Conservation (phyloP, 2,113 vertebrate species). For the Strix uralensis region DNA sequence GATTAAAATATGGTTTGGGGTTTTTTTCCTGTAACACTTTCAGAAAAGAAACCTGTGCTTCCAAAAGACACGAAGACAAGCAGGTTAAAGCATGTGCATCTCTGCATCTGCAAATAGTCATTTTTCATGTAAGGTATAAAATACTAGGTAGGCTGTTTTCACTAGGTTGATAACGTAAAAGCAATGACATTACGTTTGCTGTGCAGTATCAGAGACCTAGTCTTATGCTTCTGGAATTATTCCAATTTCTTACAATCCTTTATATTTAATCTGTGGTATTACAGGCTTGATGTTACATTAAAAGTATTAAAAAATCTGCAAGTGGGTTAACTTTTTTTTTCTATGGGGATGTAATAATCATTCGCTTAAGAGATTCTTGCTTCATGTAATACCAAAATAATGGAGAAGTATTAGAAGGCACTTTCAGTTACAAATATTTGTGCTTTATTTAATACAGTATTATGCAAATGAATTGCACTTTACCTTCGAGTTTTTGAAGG, state of each 20-base stretch:
- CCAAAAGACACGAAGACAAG: not conserved
- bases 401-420: not conserved
- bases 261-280: slow-evolving; percentile 32
- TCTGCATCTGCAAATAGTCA: not conserved
- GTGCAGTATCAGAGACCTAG: not conserved
- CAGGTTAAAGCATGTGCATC: not conserved
- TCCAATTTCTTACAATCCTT: slow-evolving; percentile 16
- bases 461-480: slow-evolving; percentile 30
- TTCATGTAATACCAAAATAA: not conserved
- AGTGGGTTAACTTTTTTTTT: not conserved
- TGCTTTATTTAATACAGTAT: not conserved
- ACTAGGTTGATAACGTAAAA: not conserved
- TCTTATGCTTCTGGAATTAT: not conserved
- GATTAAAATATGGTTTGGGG: not conserved
- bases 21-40: not conserved
- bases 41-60: not conserved
- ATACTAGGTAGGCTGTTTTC: not conserved
- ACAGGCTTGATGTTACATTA: slow-evolving; percentile 53
- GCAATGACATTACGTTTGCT: slow-evolving; percentile 27
- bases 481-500: not conserved
- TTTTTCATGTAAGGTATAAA: not conserved
- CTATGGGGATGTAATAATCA: not conserved
- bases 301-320: slow-evolving; percentile 45
- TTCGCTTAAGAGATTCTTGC: not conserved
- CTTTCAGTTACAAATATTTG: not conserved